These are phyloP conservation scores for Pseudochaenichthys georgianus DNA, from an alignment of 2,797 vertebrate species.

Conservation along the genomic window DNA sequence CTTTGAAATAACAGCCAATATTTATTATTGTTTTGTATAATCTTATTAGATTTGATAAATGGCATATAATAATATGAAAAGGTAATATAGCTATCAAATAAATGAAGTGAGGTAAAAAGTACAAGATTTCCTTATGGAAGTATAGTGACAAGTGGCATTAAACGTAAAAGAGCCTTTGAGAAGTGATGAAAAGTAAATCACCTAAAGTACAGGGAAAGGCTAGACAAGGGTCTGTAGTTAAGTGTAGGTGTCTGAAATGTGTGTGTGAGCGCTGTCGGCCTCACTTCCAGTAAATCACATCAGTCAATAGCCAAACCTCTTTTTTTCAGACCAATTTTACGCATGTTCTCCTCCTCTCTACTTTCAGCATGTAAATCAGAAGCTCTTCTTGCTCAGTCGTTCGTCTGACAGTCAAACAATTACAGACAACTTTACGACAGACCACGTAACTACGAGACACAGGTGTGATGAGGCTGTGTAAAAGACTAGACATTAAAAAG, in stretches of 20 bases:
- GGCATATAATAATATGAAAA: background rate
- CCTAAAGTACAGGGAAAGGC: conserved; percentile 7
- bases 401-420: background rate
- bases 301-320: conserved; percentile 3
- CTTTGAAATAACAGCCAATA: background rate
- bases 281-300: conserved; percentile 22
- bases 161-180: background rate
- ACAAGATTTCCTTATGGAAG: background rate
- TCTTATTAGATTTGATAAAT: background rate
- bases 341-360: conserved; percentile 17
- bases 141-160: no score
- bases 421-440: background rate
- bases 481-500: conserved; percentile 10
- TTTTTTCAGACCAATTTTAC: conserved; percentile 12
- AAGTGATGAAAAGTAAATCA: conserved; percentile 27
- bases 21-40: background rate
- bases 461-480: conserved; percentile 25
- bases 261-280: background rate
- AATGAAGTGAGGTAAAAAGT: background rate
- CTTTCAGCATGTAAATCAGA: background rate
- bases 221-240: conserved; percentile 21
- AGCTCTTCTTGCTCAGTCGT: background rate
- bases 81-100: background rate
- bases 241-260: conserved; percentile 20
- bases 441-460: background rate